These are phyloP conservation scores for Fabriciana adippe DNA, from an alignment of 2,888 invertebrate species.

Conservation along the genomic window DNA sequence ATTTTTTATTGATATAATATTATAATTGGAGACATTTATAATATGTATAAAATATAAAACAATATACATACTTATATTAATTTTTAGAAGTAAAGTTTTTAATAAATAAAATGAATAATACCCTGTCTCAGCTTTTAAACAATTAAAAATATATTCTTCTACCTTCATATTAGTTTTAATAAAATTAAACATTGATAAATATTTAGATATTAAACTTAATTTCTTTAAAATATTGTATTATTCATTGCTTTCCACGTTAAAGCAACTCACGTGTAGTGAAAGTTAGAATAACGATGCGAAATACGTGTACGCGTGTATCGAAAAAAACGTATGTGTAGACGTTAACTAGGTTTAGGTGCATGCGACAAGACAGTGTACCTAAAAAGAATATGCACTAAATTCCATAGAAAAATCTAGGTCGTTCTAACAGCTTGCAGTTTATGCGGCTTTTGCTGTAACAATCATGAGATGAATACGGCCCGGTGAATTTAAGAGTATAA, in stretches of 20 bases:
- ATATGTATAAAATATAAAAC: no score
- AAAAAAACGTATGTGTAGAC: slow-evolving; percentile 12
- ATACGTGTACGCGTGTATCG: slow-evolving; percentile 21
- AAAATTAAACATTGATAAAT: not conserved
- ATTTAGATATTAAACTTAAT: not conserved
- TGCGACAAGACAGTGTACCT: slow-evolving; percentile 17
- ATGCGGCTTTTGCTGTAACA: slow-evolving; percentile 1
- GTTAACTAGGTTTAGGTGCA: slow-evolving; percentile 6
- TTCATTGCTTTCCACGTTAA: slow-evolving; percentile 41
- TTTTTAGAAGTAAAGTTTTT: no score
- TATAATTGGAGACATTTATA: no score
- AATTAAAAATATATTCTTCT: no score
- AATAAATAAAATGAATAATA: no score
- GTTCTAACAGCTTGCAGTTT: slow-evolving; percentile 30
- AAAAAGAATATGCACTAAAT: slow-evolving; percentile 24
- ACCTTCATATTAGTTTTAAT: no score
- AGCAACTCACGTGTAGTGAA: slow-evolving; percentile 41
- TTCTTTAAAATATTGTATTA: slow-evolving; percentile 33
- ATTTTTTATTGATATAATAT: no score
- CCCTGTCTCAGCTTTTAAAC: no score
- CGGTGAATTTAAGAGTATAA: slow-evolving; percentile 6
- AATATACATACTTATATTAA: no score
- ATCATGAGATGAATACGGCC: not conserved
- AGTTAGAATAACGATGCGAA: slow-evolving; percentile 38
- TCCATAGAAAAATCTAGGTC: slow-evolving; percentile 56